Evolutionary conservation across 2,113 vertebrate species (phyloP).

Genomic region (Cervus canadensis): DNA sequence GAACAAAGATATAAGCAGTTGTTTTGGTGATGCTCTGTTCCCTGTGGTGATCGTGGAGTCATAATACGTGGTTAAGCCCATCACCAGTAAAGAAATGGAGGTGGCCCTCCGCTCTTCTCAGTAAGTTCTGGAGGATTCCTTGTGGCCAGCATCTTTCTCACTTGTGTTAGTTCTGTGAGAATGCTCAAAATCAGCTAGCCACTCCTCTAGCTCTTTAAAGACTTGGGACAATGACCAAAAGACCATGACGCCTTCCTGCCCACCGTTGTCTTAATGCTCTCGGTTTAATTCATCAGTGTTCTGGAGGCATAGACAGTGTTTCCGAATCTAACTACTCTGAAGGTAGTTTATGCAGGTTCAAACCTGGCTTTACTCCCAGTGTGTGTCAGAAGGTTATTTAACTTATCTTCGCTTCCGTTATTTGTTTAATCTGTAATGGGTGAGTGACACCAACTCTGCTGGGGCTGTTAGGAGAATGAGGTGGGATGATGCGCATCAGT

Average conservation of each 20-base stretch:
- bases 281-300: neutral
- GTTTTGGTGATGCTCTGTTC: neutral
- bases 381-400: neutral
- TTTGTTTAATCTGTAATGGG: neutral
- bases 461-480: neutral
- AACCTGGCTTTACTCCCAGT: neutral
- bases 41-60: too few species aligned
- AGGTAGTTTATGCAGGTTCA: neutral
- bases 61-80: neutral
- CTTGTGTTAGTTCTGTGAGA: neutral
- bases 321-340: neutral
- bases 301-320: too few species aligned
- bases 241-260: neutral
- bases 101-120: too few species aligned
- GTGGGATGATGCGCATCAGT: neutral
- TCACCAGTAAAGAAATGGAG: neutral
- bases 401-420: neutral
- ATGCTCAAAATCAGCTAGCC: neutral
- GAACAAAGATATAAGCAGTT: neutral
- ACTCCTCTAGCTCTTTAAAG: neutral
- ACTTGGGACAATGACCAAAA: neutral
- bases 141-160: fast-evolving
- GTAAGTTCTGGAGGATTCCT: neutral
- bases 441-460: neutral
- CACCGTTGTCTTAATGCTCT: neutral